phyloP scores from a whole-genome alignment of 2,888 invertebrate genomes.

The Rutpela maculata region DNA sequence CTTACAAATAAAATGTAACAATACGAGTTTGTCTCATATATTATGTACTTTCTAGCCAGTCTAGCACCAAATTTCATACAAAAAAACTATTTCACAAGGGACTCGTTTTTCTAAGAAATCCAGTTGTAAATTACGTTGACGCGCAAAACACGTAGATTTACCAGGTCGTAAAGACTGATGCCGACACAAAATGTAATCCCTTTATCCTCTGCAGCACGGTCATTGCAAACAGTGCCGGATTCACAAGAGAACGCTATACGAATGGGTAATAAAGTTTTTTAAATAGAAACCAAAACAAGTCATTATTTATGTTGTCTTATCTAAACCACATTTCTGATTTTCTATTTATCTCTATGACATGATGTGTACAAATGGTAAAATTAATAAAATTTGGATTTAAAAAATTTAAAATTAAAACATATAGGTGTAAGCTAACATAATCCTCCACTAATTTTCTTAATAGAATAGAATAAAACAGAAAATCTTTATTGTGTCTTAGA shows the following conservation, averaged over 20 bases:
- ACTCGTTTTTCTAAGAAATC: slow-evolving; percentile 21
- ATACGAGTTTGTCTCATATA: not conserved
- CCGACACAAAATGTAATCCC: slow-evolving; percentile 1
- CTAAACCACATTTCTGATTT: not conserved
- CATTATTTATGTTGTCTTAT: not conserved
- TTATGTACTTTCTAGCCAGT: not conserved
- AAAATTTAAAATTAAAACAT: too few species aligned
- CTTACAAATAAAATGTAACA: slow-evolving; percentile 4
- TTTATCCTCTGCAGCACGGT: not conserved
- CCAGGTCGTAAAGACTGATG: slow-evolving; percentile 21
- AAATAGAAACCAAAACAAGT: not conserved
- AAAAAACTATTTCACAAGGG: slow-evolving; percentile 17
- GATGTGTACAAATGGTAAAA: too few species aligned
- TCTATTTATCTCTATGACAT: too few species aligned
- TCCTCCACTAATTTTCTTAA: too few species aligned
- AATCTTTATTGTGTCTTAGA: too few species aligned
- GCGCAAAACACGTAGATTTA: slow-evolving; percentile 11
- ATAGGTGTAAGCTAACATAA: too few species aligned
- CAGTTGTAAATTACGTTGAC: slow-evolving; percentile 12
- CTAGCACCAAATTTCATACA: slow-evolving; percentile 7
- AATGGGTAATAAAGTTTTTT: not conserved
- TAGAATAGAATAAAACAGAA: too few species aligned
- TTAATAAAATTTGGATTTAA: too few species aligned
- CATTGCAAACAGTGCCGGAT: not conserved
- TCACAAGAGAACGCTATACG: not conserved